Evolutionary conservation across 1,140 invertebrate genomes (phyloP).

Genomic region (Drosophila bifasciata): DNA sequence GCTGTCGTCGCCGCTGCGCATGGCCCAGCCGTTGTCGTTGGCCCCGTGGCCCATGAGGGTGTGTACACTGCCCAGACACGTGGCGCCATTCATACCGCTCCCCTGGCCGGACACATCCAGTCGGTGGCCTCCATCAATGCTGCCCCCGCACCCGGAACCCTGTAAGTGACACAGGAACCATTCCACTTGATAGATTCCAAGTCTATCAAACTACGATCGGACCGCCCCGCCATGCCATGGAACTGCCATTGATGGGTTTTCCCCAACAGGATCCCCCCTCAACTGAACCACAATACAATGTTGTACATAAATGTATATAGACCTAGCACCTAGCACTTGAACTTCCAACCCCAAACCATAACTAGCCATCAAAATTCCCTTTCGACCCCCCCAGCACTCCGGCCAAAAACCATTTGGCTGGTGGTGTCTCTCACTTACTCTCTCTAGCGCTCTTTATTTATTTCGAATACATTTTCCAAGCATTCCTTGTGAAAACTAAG

Average conservation of each 20-base stretch:
- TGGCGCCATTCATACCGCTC: slow-evolving; percentile 85
- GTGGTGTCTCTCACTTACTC: slow-evolving; percentile 5
- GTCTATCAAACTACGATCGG: slow-evolving; percentile 11
- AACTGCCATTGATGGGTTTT: slow-evolving; percentile 45
- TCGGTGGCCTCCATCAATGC: slow-evolving; percentile 84
- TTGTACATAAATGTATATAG: slow-evolving; percentile 61
- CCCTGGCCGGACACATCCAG: slow-evolving; percentile 83
- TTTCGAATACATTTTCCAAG: slow-evolving; percentile 48
- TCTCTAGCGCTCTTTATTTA: slow-evolving; percentile 34
- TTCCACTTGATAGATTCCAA: not conserved
- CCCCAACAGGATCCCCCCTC: not conserved
- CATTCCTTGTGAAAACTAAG: slow-evolving; percentile 41
- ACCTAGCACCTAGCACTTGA: slow-evolving; percentile 53
- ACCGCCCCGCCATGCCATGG: slow-evolving; percentile 36
- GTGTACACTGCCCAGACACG: slow-evolving; percentile 85
- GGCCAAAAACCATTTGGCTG: not conserved
- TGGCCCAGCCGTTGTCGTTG: slow-evolving; percentile 63
- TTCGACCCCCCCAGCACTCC: slow-evolving; percentile 40
- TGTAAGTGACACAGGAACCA: slow-evolving; percentile 66
- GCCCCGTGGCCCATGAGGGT: slow-evolving; percentile 67
- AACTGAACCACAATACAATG: slow-evolving; percentile 14
- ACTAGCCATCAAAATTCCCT: slow-evolving; percentile 59
- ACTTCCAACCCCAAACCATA: slow-evolving; percentile 17
- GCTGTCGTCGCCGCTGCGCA: slow-evolving; percentile 35
- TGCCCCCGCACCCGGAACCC: slow-evolving; percentile 85